Evolutionary conservation across 2,888 invertebrate species (phyloP), one percentile per base, ranked within the genome.

Genomic region (Microdon myrmicae): DNA sequence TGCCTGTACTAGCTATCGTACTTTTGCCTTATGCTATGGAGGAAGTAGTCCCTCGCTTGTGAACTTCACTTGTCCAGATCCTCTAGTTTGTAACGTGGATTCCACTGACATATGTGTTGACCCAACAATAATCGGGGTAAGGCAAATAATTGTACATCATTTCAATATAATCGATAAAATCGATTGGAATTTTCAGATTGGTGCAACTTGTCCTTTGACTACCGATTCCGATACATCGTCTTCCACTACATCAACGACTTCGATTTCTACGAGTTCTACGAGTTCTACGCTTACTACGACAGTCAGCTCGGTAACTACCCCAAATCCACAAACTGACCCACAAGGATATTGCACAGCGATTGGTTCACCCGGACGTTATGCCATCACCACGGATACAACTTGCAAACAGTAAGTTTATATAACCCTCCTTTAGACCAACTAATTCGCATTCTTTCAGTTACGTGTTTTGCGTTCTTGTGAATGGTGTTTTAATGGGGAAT

Each of bases 1-100:
- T 44, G 55, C 49, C 5, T 61, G 61, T 23, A 49, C 14, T 6
- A 34, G 28, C 10, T 61, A 49, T 20, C 55, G 49, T 7, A 44
- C 38, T 0, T 61, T 61, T n/a, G 29, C 34, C 0, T 43, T 61
- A 5, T 61, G 61, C 10, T 10, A 32, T n/a, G 49, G 56, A 8
- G 10, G 7, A 1, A 5, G 8, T 7, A 2, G n/a, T 3, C 12
- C 29, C 1, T 4, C 4, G 2, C 3, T 3, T n/a, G 12, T 3
- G 4, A 14, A 35, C 7, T 41, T 19, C 10, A 7, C 19, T 4
- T 49, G 49, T 7, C 49, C 49, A 3, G 34, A 17, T n/a, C 10
- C 5, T 13, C 20, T 26, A 13, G 39, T 41, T 1, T 49, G 49
- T 14, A 56, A 22, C 12, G 16, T 26, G 5, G 49, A 44, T 3